Base-by-base conservation (phyloP, 2,797 vertebrate species). In the Prunella strophiata region DNA sequence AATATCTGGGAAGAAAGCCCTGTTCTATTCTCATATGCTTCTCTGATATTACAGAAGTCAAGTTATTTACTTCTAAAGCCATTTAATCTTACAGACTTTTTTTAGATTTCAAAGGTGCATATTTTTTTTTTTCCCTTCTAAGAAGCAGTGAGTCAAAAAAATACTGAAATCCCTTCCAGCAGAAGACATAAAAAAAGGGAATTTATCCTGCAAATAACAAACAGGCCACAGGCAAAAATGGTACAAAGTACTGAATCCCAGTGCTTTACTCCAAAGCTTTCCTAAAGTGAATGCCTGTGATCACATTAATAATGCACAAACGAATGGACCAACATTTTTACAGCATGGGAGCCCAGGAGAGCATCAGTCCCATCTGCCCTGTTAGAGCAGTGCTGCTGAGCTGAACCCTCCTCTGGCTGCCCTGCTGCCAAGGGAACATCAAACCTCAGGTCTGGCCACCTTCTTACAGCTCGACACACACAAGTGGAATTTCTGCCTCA, bases 61-160 rank as follows among this genome's bases (percentile, higher is more conserved):
- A 90, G 45, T 55, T 73, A 89, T 45, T 91, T 91, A 70, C 23
- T 79, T 94, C 76, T 86, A 55, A 91, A 85, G 80, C 85, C 57
- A 71, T 73, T 89, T 86, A 66, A 84, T 68, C 16, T 87, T 67
- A 85, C 2, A 16, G 76, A 76, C 29, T 16, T 73, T 13, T 79
- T 76, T 79, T 42, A 84, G 48, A 63, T 90, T 94, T 86, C 86
- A 88, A 75, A 91, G 52, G 70, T 38, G 26, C 54, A 55, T 43
- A 14, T 63, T 29, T 26, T 88, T 78, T 36, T 36, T 65, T 77
- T 30, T 8, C 11, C 26, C 51, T 81, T 8, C 30, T 63, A 62
- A 76, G 74, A 25, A 95, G 58, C 23, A 72, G 58, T 7, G 5
- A 73, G 26, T 59, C 18, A 80, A 96, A 92, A 58, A 83, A 86